Evolutionary conservation across 1,140 invertebrate species (phyloP), one percentile per base, ranked within the genome.

Genomic region (Bradysia coprophila): DNA sequence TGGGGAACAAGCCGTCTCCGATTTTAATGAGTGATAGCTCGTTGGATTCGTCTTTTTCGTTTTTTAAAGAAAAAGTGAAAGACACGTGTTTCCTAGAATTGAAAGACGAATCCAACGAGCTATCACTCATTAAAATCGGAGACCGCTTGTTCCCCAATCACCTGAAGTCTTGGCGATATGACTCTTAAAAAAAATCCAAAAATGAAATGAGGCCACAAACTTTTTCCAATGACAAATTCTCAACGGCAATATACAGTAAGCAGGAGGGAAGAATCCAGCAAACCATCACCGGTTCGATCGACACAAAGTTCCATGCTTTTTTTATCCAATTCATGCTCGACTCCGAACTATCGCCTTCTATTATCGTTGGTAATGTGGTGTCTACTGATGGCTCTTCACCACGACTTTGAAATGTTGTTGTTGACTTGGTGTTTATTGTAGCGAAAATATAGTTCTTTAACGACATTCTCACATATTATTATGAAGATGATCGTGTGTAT

Each of bases 211-310:
- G 8, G 28, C 8, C 32, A 23, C 39, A 11, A 28, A 48, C 60
- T 50, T 70, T 70, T 44, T 71, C 68, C 32, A 72, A 50, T 15
- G 63, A 63, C 31, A 73, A 58, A 54, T 71, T 68, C 46, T 61
- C 57, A 23, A 63, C 63, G 39, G 68, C 48, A 21, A 51, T 52
- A 21, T 5, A 39, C 22, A 62, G 55, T 48, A 68, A 59, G 1
- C 64, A 55, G 32, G 61, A 61, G 3, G 66, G 64, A 45, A 67
- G 50, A 4, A 66, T 48, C 46, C 65, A 68, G 40, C 62, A 65
- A 11, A 66, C 48, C 43, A 67, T 56, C 21, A 68, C 51, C 3
- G 67, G 67, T 48, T 69, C 67, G n/a, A 69, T 22, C 8, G 38
- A 18, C 3, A 39, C 23, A 4, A n/a, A 39, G 21, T 13, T 21